Percentiles rank a stretch among this genome's conserved stretches.
These are phyloP conservation scores for Rafetus swinhoei DNA, from an alignment of 2,113 vertebrate genomes.

Conservation along the genomic window DNA sequence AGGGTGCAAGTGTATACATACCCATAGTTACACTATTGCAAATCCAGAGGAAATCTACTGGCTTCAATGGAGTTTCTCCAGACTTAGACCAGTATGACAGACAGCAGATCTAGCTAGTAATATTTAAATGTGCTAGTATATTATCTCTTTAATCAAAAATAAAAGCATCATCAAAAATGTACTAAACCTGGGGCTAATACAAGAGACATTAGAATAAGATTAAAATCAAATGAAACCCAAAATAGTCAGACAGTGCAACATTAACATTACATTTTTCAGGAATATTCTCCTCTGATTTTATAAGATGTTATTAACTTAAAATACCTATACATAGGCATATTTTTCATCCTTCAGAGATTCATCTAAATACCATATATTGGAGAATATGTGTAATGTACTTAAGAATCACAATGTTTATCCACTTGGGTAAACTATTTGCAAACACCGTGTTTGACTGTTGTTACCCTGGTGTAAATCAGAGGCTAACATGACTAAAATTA, in stretches of 20 bases:
- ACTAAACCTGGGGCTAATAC: constrained; percentile 12
- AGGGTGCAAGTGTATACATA: too few species aligned
- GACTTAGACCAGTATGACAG: background rate
- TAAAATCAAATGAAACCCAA: background rate
- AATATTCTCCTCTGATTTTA: background rate
- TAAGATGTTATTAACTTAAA: background rate
- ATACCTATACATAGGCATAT: background rate
- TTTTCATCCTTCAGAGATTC: background rate
- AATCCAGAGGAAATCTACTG: background rate
- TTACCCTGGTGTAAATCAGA: background rate
- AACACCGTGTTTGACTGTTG: background rate
- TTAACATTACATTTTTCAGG: background rate
- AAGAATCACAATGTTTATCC: background rate
- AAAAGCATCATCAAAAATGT: constrained; percentile 23
- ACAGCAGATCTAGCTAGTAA: background rate
- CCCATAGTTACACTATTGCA: background rate
- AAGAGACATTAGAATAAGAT: background rate
- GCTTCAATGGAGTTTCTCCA: background rate
- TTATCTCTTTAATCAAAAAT: constrained; percentile 50
- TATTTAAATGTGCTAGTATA: background rate
- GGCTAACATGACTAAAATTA: background rate
- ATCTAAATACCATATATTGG: background rate
- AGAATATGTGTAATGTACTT: background rate
- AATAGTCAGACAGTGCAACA: background rate
- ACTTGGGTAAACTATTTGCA: background rate